Percentiles rank a stretch among this genome's conserved stretches.
Evolutionary conservation across 2,113 vertebrate genomes (phyloP).

Genomic region (Odontophorus gujanensis): DNA sequence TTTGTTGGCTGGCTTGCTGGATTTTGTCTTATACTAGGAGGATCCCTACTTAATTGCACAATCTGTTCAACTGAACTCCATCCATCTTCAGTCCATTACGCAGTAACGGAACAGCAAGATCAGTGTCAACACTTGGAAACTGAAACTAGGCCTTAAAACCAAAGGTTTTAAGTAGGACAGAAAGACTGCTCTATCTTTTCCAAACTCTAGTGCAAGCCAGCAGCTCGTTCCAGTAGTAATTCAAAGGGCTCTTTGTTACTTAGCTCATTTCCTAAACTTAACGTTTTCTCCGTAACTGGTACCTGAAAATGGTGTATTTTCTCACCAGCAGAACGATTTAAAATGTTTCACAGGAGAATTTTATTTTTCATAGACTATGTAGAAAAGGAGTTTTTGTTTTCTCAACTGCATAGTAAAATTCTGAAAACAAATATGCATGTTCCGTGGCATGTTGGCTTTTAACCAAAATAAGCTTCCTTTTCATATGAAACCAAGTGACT

Average conservation of each 20-base stretch:
- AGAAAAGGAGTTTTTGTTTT: conserved; percentile 42
- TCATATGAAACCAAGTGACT: not conserved
- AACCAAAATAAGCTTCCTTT: not conserved
- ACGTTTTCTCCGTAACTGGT: not conserved
- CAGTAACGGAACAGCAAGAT: conserved; percentile 37
- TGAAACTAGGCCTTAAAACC: conserved; percentile 46
- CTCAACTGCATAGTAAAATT: conserved; percentile 9
- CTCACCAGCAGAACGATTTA: not conserved
- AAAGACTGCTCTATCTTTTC: not conserved
- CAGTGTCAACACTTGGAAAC: conserved; percentile 56
- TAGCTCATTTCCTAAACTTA: not conserved
- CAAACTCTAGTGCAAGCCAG: not conserved
- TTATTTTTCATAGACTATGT: not conserved
- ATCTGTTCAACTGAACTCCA: conserved; percentile 33
- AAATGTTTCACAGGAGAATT: not conserved
- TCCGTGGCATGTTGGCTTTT: conserved; percentile 15
- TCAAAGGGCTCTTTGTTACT: conserved; percentile 47
- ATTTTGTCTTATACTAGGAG: conserved; percentile 87
- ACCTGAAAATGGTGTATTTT: not conserved
- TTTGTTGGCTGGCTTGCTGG: conserved; percentile 94
- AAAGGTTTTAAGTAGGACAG: not conserved
- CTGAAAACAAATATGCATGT: not conserved
- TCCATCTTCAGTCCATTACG: not conserved
- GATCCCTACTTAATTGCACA: conserved; percentile 82
- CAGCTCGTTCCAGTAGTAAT: not conserved